Base-by-base conservation (phyloP, 2,888 invertebrate species). In the Acrobasis suavella region DNA sequence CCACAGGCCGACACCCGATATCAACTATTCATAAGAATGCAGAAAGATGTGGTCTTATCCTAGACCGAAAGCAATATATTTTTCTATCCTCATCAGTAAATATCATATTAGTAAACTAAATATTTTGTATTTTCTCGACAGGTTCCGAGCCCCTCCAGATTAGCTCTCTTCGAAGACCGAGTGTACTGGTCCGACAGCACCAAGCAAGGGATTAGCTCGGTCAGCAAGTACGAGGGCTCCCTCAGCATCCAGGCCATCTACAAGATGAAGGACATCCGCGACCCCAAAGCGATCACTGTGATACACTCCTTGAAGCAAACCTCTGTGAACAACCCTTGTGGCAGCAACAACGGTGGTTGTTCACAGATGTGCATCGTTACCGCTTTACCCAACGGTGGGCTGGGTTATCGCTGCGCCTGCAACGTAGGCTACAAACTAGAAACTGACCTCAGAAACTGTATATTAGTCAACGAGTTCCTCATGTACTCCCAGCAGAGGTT, bases 401-500 rank as follows among this genome's bases (percentile, higher is more conserved):
- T 98, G 14, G 98, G 97, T 0, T 98, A 96, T 83, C 94, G 98
- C 8, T 99, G 99, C 87, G 97, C 98, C 52, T 99, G 98, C 83
- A 95, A 96, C 70, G 96, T 97, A 42, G 98, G 98, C 9, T 98
- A 95, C 89, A 93, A 95, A 69, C 86, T 98, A 38, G 94, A 95
- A 42, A 86, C 91, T 0, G 96, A 98, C 80, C 91, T 96, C 62
- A 94, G 95, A 67, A 96, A 96, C 76, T 99, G 98, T 80, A 95
- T 95, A 76, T 83, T 95, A 60, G 96, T 98, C 0, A 94, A 95
- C 22, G 97, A 98, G 77, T 98, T 98, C 84, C 94, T 99, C 1
- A 96, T 98, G 95, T 98, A 98, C 80, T 98, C 98, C 0, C 98
- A 98, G 78, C 98, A 98, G 83, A 95, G 98, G 70, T 98, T 98